Base-by-base conservation (phyloP, 2,113 vertebrate species). In the Suncus etruscus region DNA sequence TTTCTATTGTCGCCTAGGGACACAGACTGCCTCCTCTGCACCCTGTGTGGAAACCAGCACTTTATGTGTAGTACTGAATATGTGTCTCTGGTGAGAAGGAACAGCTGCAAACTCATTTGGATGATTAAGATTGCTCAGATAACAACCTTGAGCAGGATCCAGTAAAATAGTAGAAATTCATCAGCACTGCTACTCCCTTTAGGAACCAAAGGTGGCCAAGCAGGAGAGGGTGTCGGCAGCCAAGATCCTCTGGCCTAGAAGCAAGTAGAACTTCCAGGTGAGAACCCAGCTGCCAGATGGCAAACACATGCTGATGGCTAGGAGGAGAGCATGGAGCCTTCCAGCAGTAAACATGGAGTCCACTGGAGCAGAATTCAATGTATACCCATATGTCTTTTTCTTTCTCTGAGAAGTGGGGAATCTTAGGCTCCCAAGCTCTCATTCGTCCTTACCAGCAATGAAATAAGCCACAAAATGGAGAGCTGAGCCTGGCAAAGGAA, bases 101-200 rank as follows among this genome's bases (percentile, higher is more conserved):
- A 82, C 81, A 87, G 75, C 75, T 86, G 47, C 91, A 89, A 27
- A 47, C 89, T 86, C 78, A 72, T 89, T 63, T 77, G 86, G 72
- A 85, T 85, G 78, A 89, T 77, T 58, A 58, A 66, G 47, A 87
- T 75, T 70, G 51, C 78, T 77, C 83, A 73, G 74, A 82, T 75
- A 11, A 48, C 50, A 76, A 87, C 39, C 66, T 47, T 73, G 81
- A 92, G 79, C 29, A 18, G 68, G 84, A 89, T 32, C 70, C 82
- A 91, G 77, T 0, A 32, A 87, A 91, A 84, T 14, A 70, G 22
- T 39, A 69, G 63, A 92, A 90, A 63, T 79, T 51, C 39, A 22
- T 85, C 89, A 87, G 47, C 51, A 61, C 22, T 1, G 0, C 6
- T 1, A 11, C 58, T n/a, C 12, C 31, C 12, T 58, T 69, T 27